A percentile compares a stretch with the other conserved stretches of the same genome.
Evolutionary conservation across 2,797 vertebrate genomes (phyloP).

Genomic region (Antrozous pallidus): DNA sequence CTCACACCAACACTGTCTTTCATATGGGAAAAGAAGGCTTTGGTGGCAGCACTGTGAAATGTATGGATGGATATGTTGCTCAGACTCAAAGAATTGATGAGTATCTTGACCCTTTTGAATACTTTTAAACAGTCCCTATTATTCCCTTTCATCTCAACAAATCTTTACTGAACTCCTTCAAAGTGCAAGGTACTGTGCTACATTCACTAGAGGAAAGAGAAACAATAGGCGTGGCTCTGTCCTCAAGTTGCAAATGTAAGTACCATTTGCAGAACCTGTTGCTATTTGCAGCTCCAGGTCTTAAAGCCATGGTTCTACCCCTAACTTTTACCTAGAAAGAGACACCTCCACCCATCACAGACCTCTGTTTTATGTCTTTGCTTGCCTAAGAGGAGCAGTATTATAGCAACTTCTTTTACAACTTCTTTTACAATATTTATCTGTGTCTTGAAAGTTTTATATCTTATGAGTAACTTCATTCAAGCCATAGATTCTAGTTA

Average conservation of each 20-base stretch:
- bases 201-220: background rate
- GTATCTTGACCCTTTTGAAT: background rate
- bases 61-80: background rate
- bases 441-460: background rate
- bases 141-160: background rate
- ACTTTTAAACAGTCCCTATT: background rate
- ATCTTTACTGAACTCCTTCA: background rate
- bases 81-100: background rate
- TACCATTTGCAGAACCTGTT: background rate
- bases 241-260: background rate
- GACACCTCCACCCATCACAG: background rate
- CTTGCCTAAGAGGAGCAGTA: background rate
- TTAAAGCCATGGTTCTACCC: background rate
- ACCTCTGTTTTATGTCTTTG: background rate
- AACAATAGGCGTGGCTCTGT: background rate
- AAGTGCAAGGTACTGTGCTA: too few relatives aligned
- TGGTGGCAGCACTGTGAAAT: background rate
- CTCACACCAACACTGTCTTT: background rate
- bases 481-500: background rate
- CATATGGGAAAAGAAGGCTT: background rate
- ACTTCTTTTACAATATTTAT: background rate
- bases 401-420: background rate
- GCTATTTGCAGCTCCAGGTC: background rate
- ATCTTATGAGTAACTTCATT: background rate
- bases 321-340: background rate